Evolutionary conservation across 30 jellyfish, hydroid and myxozoan genomes (phyloP).

Genomic region (Rhopilema esculentum): DNA sequence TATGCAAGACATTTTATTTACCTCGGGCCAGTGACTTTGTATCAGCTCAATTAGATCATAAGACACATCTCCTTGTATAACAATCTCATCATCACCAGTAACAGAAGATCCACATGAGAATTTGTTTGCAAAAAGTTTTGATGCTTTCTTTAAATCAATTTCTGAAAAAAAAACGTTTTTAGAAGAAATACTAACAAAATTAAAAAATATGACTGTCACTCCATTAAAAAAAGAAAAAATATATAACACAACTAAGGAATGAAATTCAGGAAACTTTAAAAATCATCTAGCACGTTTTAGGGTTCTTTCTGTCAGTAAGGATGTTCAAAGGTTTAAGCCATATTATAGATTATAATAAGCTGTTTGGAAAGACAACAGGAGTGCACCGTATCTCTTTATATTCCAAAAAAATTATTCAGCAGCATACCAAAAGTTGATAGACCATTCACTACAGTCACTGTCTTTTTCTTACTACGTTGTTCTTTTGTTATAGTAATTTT

Average conservation of each 20-base stretch:
- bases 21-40: conserved; percentile 95
- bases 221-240: background rate
- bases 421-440: conserved; percentile 83
- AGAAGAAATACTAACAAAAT: too few relatives aligned
- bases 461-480: conserved; percentile 92
- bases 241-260: too few relatives aligned
- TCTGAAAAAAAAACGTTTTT: conserved; percentile 22
- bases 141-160: conserved; percentile 95
- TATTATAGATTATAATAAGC: too few relatives aligned
- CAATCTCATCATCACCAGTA: conserved; percentile 98
- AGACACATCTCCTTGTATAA: conserved; percentile 98
- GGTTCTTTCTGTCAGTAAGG: too few relatives aligned
- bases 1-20: too few relatives aligned
- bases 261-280: too few relatives aligned
- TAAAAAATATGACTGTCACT: background rate
- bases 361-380: too few relatives aligned
- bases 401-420: background rate
- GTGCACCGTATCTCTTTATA: background rate
- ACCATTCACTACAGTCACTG: conserved; percentile 93
- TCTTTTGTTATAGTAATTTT: conserved; percentile 80
- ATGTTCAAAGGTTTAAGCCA: too few relatives aligned
- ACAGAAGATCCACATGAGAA: conserved; percentile 99
- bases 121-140: conserved; percentile 94
- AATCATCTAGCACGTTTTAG: too few relatives aligned
- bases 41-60: conserved; percentile 90